Conservation (phyloP, 2,113 vertebrate genomes). For the Amia ocellicauda region DNA sequence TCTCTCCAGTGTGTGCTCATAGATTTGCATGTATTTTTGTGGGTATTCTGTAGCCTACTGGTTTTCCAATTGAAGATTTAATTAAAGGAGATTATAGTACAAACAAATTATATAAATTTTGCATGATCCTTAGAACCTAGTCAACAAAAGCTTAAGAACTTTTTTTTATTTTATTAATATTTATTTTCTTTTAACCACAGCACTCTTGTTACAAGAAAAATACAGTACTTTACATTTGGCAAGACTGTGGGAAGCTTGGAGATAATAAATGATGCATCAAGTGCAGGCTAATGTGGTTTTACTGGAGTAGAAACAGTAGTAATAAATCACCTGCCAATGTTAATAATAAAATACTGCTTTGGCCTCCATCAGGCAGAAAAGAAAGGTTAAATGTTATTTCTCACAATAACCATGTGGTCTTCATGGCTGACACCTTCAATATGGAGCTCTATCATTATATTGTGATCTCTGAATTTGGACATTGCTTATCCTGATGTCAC, state of each 20-base stretch:
- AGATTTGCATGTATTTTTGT: too few relatives aligned
- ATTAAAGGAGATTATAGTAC: too few relatives aligned
- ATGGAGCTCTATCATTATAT: slow-evolving; percentile 63
- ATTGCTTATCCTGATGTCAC: too few relatives aligned
- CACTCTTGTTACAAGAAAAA: slow-evolving; percentile 26
- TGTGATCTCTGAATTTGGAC: slow-evolving; percentile 14
- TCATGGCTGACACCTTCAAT: slow-evolving; percentile 67
- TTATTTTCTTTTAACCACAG: not conserved
- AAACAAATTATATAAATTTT: too few relatives aligned
- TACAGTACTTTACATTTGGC: slow-evolving; percentile 65
- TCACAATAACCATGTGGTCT: slow-evolving; percentile 66
- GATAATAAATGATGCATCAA: slow-evolving; percentile 72
- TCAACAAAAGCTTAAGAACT: slow-evolving; percentile 4
- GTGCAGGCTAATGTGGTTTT: slow-evolving; percentile 70
- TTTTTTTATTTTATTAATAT: not conserved
- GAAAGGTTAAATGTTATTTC: slow-evolving; percentile 75
- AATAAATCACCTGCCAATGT: slow-evolving; percentile 77
- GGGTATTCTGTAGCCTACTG: too few relatives aligned
- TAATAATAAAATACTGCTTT: slow-evolving; percentile 73
- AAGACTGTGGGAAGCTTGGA: slow-evolving; percentile 49
- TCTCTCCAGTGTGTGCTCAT: too few relatives aligned
- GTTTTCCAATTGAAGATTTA: too few relatives aligned
- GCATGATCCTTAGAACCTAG: not conserved
- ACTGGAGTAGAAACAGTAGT: slow-evolving; percentile 70
- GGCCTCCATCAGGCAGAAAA: slow-evolving; percentile 63